These are phyloP conservation scores for Rosalia funebris DNA, from an alignment of 2,888 invertebrate genomes.

Conservation along the genomic window DNA sequence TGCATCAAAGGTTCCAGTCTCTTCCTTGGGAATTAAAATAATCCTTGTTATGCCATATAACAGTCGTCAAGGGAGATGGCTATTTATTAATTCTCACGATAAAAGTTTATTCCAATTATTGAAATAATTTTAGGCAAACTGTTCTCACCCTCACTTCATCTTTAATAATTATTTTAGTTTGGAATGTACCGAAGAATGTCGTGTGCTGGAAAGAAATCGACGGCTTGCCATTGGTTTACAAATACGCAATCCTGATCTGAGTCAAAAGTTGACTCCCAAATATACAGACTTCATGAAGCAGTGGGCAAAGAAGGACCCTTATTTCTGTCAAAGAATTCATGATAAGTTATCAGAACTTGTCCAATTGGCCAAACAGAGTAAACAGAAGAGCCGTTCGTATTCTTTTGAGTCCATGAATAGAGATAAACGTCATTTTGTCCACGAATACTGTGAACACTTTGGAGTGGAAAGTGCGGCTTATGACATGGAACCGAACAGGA, in stretches of 20 bases:
- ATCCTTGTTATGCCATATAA: too few species aligned
- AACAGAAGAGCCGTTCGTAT: constrained; percentile 67
- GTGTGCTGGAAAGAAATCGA: constrained; percentile 85
- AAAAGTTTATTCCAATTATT: too few species aligned
- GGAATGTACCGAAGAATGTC: constrained; percentile 94
- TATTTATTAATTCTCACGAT: too few species aligned
- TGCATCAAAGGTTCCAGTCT: too few species aligned
- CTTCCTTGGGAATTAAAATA: too few species aligned
- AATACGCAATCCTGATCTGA: constrained; percentile 89
- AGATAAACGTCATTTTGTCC: constrained; percentile 90
- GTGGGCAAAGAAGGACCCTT: constrained; percentile 83
- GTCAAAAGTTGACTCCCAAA: constrained; percentile 81
- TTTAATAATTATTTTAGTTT: constrained; percentile 72
- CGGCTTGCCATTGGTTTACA: constrained; percentile 90
- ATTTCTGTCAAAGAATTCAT: constrained; percentile 84
- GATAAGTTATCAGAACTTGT: constrained; percentile 87
- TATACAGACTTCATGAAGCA: constrained; percentile 88
- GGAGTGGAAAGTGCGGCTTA: constrained; percentile 94
- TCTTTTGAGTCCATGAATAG: constrained; percentile 95
- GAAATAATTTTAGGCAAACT: too few species aligned
- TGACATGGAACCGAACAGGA: constrained; percentile 94
- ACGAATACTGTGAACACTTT: constrained; percentile 95
- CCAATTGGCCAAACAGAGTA: constrained; percentile 84
- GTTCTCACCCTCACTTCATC: too few species aligned
- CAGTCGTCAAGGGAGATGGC: too few species aligned